These are phyloP conservation scores for Drosophila obscura DNA, from an alignment of 1,140 invertebrate species.

Conservation along the genomic window DNA sequence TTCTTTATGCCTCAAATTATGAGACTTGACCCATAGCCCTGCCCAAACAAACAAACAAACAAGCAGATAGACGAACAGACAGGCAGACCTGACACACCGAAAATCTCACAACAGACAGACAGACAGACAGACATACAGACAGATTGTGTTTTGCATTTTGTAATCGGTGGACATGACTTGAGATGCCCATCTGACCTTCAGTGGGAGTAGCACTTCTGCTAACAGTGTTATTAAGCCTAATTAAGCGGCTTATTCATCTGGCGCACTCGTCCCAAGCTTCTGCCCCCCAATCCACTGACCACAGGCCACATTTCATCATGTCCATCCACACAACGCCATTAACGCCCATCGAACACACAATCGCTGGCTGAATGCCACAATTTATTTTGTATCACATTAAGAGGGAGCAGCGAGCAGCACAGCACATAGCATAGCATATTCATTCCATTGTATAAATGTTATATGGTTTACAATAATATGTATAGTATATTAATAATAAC, in stretches of 20 bases:
- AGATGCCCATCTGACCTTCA: constrained; percentile 8
- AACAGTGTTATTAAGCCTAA: constrained; percentile 42
- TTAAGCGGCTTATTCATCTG: constrained; percentile 49
- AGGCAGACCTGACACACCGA: too few relatives aligned
- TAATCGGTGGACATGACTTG: neutral
- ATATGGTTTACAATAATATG: constrained; percentile 47
- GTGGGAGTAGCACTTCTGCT: constrained; percentile 20
- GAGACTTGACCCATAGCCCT: constrained; percentile 29
- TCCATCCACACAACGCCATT: constrained; percentile 14
- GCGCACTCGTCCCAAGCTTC: constrained; percentile 15
- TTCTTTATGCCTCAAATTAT: constrained; percentile 41
- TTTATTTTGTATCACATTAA: constrained; percentile 51
- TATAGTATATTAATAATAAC: constrained; percentile 47
- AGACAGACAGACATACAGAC: neutral
- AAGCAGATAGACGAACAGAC: too few relatives aligned
- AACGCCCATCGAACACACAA: constrained; percentile 31
- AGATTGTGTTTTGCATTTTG: constrained; percentile 4
- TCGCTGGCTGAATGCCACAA: constrained; percentile 31
- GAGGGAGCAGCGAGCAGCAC: neutral
- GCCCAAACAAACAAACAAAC: constrained; percentile 5
- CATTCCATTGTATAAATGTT: constrained; percentile 35
- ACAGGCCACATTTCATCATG: constrained; percentile 40
- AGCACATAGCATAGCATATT: constrained; percentile 33
- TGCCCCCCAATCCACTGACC: neutral
- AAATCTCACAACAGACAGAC: neutral